These are phyloP conservation scores for Drosophila pseudotakahashii DNA, from an alignment of 2,888 invertebrate genomes.

Conservation along the genomic window DNA sequence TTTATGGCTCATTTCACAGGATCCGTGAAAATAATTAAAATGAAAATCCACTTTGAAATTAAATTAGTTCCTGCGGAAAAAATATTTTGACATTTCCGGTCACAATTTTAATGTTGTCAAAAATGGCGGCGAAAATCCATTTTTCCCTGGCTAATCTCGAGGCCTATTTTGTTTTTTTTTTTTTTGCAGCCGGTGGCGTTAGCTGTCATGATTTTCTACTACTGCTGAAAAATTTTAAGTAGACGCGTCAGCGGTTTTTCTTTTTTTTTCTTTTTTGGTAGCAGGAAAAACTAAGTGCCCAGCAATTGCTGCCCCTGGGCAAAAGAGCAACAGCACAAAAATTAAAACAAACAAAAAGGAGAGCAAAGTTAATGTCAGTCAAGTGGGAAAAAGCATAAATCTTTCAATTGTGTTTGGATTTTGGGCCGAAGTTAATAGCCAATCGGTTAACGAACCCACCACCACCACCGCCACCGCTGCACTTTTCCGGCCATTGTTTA, in stretches of 20 bases:
- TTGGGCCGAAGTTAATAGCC: slow-evolving; percentile 66
- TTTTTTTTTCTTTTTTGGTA: slow-evolving; percentile 42
- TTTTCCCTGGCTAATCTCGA: slow-evolving; percentile 56
- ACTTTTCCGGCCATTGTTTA: slow-evolving; percentile 21
- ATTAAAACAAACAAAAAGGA: slow-evolving; percentile 67
- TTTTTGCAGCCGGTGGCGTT: slow-evolving; percentile 45
- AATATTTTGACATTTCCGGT: slow-evolving; percentile 41
- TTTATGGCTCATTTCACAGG: background rate
- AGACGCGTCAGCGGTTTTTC: slow-evolving; percentile 71
- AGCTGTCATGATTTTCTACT: slow-evolving; percentile 61
- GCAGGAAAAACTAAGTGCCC: slow-evolving; percentile 71
- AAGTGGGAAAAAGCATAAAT: slow-evolving; percentile 74
- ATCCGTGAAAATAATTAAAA: background rate
- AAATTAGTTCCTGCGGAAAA: slow-evolving; percentile 8
- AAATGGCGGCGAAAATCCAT: slow-evolving; percentile 18
- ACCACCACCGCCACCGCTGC: slow-evolving; percentile 12
- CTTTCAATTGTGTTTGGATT: slow-evolving; percentile 78
- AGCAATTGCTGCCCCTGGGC: slow-evolving; percentile 40
- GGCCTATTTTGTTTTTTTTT: slow-evolving; percentile 41
- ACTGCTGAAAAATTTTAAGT: slow-evolving; percentile 63
- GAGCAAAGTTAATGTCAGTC: slow-evolving; percentile 66
- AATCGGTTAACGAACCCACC: slow-evolving; percentile 43
- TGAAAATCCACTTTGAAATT: slow-evolving; percentile 10
- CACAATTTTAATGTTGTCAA: slow-evolving; percentile 40
- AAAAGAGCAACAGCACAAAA: slow-evolving; percentile 36